Conservation (phyloP, 2,888 invertebrate species). For the Caenorhabditis sp. region DNA sequence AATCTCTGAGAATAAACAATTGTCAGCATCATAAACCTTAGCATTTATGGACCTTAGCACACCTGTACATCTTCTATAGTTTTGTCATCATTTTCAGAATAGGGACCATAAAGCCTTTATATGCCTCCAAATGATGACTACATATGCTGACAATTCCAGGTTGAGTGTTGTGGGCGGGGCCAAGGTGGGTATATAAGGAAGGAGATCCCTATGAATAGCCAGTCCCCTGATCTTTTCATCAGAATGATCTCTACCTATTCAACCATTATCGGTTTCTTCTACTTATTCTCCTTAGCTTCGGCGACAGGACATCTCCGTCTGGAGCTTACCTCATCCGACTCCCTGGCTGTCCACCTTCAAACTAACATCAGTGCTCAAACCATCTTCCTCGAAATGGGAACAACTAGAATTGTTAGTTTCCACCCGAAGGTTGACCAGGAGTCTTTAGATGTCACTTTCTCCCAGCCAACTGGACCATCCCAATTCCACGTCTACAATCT, state of each 20-base stretch:
- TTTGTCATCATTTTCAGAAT: background rate
- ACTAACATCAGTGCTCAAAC: slow-evolving; percentile 7
- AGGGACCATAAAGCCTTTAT: background rate
- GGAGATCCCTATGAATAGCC: background rate
- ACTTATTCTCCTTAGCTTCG: slow-evolving; percentile 17
- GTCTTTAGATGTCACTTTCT: background rate
- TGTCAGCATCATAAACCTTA: background rate
- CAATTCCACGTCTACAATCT: background rate
- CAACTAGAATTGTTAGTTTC: slow-evolving; percentile 10
- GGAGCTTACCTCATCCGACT: slow-evolving; percentile 29
- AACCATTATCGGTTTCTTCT: background rate
- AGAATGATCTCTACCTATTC: slow-evolving; percentile 36
- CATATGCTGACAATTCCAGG: background rate
- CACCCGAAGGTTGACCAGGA: slow-evolving; percentile 15
- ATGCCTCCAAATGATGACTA: background rate
- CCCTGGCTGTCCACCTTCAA: background rate
- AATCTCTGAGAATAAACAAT: background rate
- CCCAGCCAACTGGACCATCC: background rate
- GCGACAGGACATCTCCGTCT: slow-evolving; percentile 42
- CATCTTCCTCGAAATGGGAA: slow-evolving; percentile 11
- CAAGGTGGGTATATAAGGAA: slow-evolving; percentile 21
- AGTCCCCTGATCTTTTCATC: background rate
- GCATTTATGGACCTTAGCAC: background rate
- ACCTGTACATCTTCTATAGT: too few species aligned
- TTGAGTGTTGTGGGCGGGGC: background rate